These are phyloP conservation scores for Folsomia manolachei DNA, from an alignment of 2,888 invertebrate genomes.

Conservation along the genomic window DNA sequence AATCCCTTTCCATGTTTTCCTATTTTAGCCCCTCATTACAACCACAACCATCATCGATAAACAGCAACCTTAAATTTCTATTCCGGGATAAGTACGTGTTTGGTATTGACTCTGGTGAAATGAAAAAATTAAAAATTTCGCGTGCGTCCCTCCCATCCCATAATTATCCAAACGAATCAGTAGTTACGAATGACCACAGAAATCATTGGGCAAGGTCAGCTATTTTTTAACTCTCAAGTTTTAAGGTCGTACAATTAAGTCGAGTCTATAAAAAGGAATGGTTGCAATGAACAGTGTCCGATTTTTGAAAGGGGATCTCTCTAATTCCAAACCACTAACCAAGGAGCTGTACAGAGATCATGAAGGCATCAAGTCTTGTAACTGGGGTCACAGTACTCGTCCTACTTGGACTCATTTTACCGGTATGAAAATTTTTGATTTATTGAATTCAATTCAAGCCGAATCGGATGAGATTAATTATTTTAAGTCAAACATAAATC, in stretches of 20 bases:
- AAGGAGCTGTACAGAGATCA: too few species aligned
- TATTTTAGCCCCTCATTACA: neutral
- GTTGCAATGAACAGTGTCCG: neutral
- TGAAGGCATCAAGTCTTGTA: too few species aligned
- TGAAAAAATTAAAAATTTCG: neutral
- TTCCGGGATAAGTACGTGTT: too few species aligned
- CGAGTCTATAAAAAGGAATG: neutral
- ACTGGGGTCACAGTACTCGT: too few species aligned
- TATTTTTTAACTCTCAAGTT: too few species aligned
- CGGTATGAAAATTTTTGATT: neutral
- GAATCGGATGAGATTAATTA: too few species aligned
- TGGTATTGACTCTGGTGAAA: too few species aligned
- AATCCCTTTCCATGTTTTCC: constrained; percentile 2
- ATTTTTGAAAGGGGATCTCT: neutral
- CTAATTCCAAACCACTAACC: neutral
- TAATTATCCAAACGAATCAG: neutral
- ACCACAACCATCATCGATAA: neutral
- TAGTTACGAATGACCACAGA: too few species aligned
- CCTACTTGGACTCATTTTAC: neutral
- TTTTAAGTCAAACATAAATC: too few species aligned
- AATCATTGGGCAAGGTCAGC: too few species aligned
- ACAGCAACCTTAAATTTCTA: neutral
- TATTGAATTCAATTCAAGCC: too few species aligned
- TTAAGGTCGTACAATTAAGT: too few species aligned
- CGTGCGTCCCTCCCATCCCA: neutral